Percentiles rank a stretch among this genome's conserved stretches.
Evolutionary conservation across 2,797 vertebrate genomes (phyloP).

Genomic region (Ara ararauna): DNA sequence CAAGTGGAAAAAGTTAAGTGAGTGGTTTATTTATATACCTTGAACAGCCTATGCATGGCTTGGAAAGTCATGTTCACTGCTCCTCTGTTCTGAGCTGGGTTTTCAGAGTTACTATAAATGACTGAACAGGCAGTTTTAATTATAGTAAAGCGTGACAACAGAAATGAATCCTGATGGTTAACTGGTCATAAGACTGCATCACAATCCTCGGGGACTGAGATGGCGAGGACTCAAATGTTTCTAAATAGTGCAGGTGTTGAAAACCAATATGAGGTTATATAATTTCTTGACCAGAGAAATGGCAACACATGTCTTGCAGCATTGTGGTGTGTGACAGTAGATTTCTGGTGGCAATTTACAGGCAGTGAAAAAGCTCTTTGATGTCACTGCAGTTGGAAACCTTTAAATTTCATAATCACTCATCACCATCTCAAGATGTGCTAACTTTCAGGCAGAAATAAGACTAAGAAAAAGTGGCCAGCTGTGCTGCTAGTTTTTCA

Average conservation of each 20-base stretch:
- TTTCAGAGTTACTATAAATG: conserved; percentile 31
- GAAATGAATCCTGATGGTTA: conserved; percentile 33
- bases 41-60: neutral
- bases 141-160: conserved; percentile 55
- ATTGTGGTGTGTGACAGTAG: conserved; percentile 13
- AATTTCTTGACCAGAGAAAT: conserved; percentile 57
- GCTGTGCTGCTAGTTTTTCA: neutral
- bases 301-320: conserved; percentile 21
- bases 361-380: conserved; percentile 13
- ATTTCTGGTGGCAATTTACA: conserved; percentile 26
- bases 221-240: conserved; percentile 10
- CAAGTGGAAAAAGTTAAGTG: neutral
- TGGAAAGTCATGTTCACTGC: neutral
- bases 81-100: neutral
- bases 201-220: conserved; percentile 20
- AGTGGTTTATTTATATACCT: conserved; percentile 19
- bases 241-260: conserved; percentile 59
- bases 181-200: conserved; percentile 34
- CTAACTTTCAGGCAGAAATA: neutral
- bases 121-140: conserved; percentile 34
- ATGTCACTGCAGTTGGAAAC: neutral
- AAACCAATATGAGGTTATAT: conserved; percentile 66
- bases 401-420: neutral
- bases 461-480: neutral
- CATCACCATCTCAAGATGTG: neutral